Evolutionary conservation across 2,797 vertebrate species (phyloP), one percentile per base, ranked within the genome.

Genomic region (Protosalanx chinensis): DNA sequence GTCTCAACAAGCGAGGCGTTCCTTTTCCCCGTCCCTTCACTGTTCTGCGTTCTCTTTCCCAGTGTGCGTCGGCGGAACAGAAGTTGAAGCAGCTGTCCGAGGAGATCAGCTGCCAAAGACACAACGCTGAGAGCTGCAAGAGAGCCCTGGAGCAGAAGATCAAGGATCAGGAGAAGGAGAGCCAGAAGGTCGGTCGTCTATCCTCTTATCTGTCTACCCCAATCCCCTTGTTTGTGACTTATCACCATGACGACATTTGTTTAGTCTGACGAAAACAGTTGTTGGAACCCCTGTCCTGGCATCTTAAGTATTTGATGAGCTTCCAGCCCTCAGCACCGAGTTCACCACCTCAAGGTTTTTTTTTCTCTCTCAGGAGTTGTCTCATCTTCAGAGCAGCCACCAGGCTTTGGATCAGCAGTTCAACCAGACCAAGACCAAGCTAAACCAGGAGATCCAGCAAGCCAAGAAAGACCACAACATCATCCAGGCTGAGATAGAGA

Each of bases 51-150:
- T 5, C 1, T 27, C 69, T 79, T 8, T 87, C 73, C 61, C 59
- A 98, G 97, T 91, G 91, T 85, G 85, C 90, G 15, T 72, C 79
- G 15, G 64, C 93, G 73, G 95, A 98, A 79, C 93, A 95, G 74
- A 98, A 95, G 82, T 79, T 97, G 78, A 98, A 94, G 82, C 94
- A 93, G 73, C 78, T 95, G 66, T 91, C 93, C 0, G 95, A 98
- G 73, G 95, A 98, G 85, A 89, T 96, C 87, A 94, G 77, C 68
- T 98, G 95, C 81, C 95, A 97, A 83, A 92, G 95, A 68, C 95
- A 97, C 89, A 98, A 97, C n/a, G 91, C 94, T 64, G 95, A 97
- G 75, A 96, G 90, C 35, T 81, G 91, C 85, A 92, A 80, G 66
- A 84, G 82, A 68, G 88, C 91, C 61, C 83, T 95, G 86, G 95